Base-by-base conservation (phyloP, 2,888 invertebrate genomes). In the Parasteatoda lunata region DNA sequence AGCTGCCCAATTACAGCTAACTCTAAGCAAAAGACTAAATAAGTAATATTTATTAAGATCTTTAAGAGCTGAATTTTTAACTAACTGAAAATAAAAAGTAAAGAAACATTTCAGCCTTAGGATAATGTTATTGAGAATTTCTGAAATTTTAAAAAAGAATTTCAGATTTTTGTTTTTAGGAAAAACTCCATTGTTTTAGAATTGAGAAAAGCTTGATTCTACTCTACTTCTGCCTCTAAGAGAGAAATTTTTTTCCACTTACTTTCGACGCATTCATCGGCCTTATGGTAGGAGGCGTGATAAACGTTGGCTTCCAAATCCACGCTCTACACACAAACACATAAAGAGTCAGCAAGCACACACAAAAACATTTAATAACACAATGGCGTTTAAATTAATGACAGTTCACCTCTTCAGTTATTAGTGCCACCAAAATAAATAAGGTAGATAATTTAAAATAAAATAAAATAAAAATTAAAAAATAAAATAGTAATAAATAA, bases 231-330 rank as follows among this genome's bases (percentile, higher is more conserved):
- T 30, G 72, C 52, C 77, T n/a, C 8, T 49, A 52, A 49, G 9
- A 64, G 73, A 54, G 8, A 68, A 0, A 9, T 6, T 51, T 11
- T 51, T n/a, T 13, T 45, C 30, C 48, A 83, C 88, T 88, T 88
- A 88, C 88, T 88, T 88, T 88, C 83, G 49, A 88, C 78, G 71
- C 78, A 68, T 69, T 88, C 88, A 75, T 82, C 65, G 72, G 72
- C 77, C 83, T 88, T 88, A 79, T 69, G 81, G 79, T 88, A 88
- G 75, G 88, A 79, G 65, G 83, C 88, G 15, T 88, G 88, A 79
- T 83, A 88, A 30, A 82, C 65, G 88, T 88, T 88, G 79, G 88
- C 88, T 78, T 88, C 88, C 13, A 88, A 78, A 83, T 88, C 88
- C 82, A 88, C 88, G 76, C 88, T 88, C 88, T 88, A 78, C 64